A percentile compares a stretch with the other conserved stretches of the same genome.
phyloP scores from a whole-genome alignment of 2,888 invertebrate species.

The Eilema sororculum region DNA sequence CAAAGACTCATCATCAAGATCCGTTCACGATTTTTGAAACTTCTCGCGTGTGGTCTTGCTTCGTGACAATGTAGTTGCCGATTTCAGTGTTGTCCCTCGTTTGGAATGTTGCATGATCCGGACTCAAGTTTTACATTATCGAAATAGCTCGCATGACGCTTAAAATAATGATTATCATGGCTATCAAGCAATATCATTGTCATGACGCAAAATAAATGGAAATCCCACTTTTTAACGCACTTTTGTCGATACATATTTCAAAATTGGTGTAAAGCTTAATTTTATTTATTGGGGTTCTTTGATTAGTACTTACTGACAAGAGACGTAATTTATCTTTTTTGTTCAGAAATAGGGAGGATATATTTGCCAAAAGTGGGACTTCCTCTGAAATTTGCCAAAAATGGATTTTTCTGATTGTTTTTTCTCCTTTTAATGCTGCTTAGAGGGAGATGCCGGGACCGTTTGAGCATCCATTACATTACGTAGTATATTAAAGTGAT shows the following conservation, averaged over 20 bases:
- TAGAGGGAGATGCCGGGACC: constrained; percentile 84
- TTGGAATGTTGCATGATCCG: constrained; percentile 84
- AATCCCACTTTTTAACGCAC: constrained; percentile 67
- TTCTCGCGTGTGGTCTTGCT: constrained; percentile 77
- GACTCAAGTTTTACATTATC: constrained; percentile 51
- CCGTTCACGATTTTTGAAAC: constrained; percentile 49
- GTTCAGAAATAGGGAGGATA: constrained; percentile 17
- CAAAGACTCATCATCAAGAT: constrained; percentile 56
- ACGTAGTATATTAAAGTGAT: constrained; percentile 71
- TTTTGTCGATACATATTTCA: constrained; percentile 18
- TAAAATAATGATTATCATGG: constrained; percentile 79
- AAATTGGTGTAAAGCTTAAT: constrained; percentile 17
- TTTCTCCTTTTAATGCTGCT: constrained; percentile 83
- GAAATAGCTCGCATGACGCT: constrained; percentile 81
- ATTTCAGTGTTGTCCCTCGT: constrained; percentile 76
- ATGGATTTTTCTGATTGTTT: constrained; percentile 54
- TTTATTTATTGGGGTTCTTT: background rate
- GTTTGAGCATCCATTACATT: constrained; percentile 76
- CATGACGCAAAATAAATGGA: constrained; percentile 84
- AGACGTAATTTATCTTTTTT: background rate
- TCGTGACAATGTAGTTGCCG: constrained; percentile 87
- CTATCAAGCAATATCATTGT: constrained; percentile 86
- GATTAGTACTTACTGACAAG: background rate
- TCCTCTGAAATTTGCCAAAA: constrained; percentile 56
- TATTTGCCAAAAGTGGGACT: constrained; percentile 53